A percentile compares a stretch with the other conserved stretches of the same genome.
Evolutionary conservation across 2,113 vertebrate genomes (phyloP).

Genomic region (Coryphaenoides rupestris): DNA sequence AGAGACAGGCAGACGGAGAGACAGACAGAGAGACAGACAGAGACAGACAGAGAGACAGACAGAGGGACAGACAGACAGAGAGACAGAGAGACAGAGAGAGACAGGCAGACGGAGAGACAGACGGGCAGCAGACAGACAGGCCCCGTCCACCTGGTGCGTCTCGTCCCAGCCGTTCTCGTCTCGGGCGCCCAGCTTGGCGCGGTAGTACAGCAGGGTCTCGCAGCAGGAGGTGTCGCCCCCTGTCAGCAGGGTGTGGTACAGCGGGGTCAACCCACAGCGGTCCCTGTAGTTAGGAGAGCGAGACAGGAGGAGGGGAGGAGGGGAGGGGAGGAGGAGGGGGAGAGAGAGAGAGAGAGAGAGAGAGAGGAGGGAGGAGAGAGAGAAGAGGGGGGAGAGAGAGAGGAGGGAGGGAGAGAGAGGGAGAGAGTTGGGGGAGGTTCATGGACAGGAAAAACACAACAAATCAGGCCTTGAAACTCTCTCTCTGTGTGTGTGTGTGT

Average conservation of each 20-base stretch:
- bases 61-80: constrained; percentile 9
- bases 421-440: neutral
- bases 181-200: constrained; percentile 76
- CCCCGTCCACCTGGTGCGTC: constrained; percentile 78
- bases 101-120: neutral
- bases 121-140: constrained; percentile 16
- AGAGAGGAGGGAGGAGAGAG: neutral
- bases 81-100: neutral
- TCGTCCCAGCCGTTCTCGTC: constrained; percentile 92
- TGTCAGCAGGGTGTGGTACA: constrained; percentile 88
- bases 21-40: neutral
- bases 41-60: neutral
- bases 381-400: constrained; percentile 62
- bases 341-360: constrained; percentile 39
- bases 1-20: constrained; percentile 1
- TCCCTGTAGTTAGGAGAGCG: constrained; percentile 87
- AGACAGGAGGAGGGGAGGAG: neutral
- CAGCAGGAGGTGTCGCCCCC: constrained; percentile 89
- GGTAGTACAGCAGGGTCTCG: constrained; percentile 85
- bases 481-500: too few species aligned
- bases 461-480: neutral
- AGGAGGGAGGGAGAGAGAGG: neutral
- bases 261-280: constrained; percentile 83
- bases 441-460: constrained; percentile 1
- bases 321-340: neutral